Conservation (phyloP, 1,140 invertebrate genomes). For the Physella acuta region DNA sequence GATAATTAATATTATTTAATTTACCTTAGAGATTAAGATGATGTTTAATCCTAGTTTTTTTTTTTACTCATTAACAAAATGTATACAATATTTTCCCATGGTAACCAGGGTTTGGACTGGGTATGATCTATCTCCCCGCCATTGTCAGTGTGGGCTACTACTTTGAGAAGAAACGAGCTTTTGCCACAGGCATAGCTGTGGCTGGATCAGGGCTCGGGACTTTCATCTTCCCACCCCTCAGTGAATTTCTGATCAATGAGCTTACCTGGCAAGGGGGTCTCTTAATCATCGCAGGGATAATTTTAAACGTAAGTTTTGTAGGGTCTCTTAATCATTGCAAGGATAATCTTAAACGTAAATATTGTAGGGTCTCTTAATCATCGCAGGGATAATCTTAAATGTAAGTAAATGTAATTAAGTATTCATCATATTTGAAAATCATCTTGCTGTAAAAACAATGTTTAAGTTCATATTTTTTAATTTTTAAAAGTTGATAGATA, state of each 20-base stretch:
- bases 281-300: slow-evolving; percentile 72
- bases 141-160: slow-evolving; percentile 93
- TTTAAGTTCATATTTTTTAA: too few species aligned
- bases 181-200: slow-evolving; percentile 91
- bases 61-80: not conserved
- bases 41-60: not conserved
- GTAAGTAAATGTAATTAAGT: too few species aligned
- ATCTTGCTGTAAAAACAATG: too few species aligned
- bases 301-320: slow-evolving; percentile 81
- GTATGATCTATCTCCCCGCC: slow-evolving; percentile 90
- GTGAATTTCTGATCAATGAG: slow-evolving; percentile 37
- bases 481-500: too few species aligned
- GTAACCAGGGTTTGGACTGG: slow-evolving; percentile 81
- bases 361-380: slow-evolving; percentile 65
- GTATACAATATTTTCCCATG: not conserved
- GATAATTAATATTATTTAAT: not conserved
- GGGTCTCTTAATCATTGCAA: too few species aligned
- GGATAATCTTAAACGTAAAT: too few species aligned
- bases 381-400: slow-evolving; percentile 86
- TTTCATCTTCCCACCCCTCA: slow-evolving; percentile 81
- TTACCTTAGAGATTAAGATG: not conserved
- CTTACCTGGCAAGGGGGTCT: slow-evolving; percentile 75
- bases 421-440: too few species aligned
- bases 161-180: slow-evolving; percentile 86
- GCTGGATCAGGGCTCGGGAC: slow-evolving; percentile 85